Evolutionary conservation across 2,113 vertebrate species (phyloP).

Genomic region (Thamnophis sirtalis): DNA sequence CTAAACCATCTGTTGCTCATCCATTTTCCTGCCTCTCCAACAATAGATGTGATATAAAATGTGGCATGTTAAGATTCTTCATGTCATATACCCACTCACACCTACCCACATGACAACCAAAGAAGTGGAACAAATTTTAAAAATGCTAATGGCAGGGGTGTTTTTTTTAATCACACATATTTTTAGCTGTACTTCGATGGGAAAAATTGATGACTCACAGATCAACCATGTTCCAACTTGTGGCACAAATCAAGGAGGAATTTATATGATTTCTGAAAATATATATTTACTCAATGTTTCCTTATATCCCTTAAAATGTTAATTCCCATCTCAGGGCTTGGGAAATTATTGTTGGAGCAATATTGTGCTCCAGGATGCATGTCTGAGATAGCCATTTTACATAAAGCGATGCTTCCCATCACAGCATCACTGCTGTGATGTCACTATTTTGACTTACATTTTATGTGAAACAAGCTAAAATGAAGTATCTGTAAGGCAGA

Average conservation of each 20-base stretch:
- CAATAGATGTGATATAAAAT: background rate
- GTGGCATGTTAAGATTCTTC: background rate
- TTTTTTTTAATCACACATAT: background rate
- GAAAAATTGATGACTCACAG: background rate
- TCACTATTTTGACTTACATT: background rate
- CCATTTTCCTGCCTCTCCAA: background rate
- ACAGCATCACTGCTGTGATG: background rate
- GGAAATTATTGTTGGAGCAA: background rate
- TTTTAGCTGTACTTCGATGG: background rate
- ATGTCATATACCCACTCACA: background rate
- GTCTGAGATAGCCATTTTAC: slow-evolving; percentile 40
- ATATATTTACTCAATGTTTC: background rate
- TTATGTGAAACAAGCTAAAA: slow-evolving; percentile 19
- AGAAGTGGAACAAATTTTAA: background rate
- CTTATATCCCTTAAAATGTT: slow-evolving; percentile 7
- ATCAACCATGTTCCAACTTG: background rate
- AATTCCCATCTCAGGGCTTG: slow-evolving; percentile 28
- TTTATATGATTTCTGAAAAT: background rate
- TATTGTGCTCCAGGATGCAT: slow-evolving; percentile 29
- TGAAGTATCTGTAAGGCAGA: slow-evolving; percentile 27
- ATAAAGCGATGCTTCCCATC: slow-evolving; percentile 49
- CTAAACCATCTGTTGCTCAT: background rate
- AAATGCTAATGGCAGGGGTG: background rate
- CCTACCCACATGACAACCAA: background rate
- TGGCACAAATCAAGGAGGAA: background rate